Percentiles rank a stretch among this genome's conserved stretches.
Conservation (phyloP, 2,888 invertebrate species). For the Tetanocera ferruginea region DNA sequence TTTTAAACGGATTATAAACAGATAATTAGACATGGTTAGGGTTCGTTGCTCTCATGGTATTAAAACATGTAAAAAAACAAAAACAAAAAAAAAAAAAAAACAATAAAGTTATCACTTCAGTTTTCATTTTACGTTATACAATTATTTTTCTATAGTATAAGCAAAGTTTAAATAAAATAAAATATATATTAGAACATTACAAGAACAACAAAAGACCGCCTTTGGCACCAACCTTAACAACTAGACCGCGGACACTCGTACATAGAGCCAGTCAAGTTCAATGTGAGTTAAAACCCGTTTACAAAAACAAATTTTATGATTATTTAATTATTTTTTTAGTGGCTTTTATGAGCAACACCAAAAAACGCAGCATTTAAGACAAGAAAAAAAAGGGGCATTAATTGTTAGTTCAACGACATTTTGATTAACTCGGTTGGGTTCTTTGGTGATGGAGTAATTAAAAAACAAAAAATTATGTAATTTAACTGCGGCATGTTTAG, state of each 20-base stretch:
- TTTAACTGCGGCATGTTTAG: background rate
- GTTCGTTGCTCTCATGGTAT: no score
- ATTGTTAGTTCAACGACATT: constrained; percentile 32
- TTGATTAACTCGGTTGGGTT: constrained; percentile 17
- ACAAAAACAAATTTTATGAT: background rate
- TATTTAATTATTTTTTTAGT: no score
- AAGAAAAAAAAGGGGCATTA: background rate
- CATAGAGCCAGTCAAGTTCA: constrained; percentile 15
- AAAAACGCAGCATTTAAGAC: background rate
- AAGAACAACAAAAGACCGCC: background rate
- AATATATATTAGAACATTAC: background rate
- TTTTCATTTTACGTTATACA: background rate
- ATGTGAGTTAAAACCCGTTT: constrained; percentile 24
- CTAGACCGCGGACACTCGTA: background rate
- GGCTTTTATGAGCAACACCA: constrained; percentile 13
- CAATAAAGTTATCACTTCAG: background rate
- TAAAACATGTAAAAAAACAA: no score
- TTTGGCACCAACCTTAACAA: background rate
- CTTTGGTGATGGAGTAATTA: constrained; percentile 22
- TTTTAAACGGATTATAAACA: no score
- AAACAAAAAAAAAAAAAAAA: background rate
- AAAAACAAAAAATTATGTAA: constrained; percentile 20
- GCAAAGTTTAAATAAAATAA: background rate
- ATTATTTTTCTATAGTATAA: background rate
- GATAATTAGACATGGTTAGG: no score